These are phyloP conservation scores for Orchestia grillus DNA, from an alignment of 1,140 invertebrate species.

Conservation along the genomic window DNA sequence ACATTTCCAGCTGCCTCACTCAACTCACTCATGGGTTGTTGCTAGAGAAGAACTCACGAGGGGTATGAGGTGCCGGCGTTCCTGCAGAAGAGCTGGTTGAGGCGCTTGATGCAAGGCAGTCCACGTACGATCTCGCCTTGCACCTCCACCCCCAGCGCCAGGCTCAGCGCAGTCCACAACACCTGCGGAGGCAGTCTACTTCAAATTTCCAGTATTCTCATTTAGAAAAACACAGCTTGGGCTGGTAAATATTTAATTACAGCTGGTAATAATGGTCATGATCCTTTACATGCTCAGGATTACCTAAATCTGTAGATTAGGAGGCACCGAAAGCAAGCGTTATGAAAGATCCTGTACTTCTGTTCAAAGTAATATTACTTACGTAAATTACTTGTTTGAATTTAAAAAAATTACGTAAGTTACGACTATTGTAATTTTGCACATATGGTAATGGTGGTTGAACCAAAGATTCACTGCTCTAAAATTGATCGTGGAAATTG, in stretches of 20 bases:
- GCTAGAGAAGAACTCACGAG: slow-evolving; percentile 77
- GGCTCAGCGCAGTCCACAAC: slow-evolving; percentile 87
- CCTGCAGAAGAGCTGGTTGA: slow-evolving; percentile 91
- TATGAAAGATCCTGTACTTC: neutral
- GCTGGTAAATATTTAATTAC: no score
- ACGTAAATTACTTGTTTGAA: no score
- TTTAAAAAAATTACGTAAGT: no score
- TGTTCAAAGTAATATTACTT: neutral
- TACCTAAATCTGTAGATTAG: neutral
- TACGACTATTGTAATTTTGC: neutral
- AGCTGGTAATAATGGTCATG: no score
- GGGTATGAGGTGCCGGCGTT: slow-evolving; percentile 91
- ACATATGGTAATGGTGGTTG: neutral
- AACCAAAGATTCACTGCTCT: neutral
- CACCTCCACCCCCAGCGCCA: slow-evolving; percentile 86
- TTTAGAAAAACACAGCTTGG: no score
- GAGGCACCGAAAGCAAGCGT: neutral
- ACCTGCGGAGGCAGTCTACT: slow-evolving; percentile 76
- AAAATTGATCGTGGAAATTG: no score
- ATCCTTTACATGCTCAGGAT: neutral
- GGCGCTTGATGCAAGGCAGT: slow-evolving; percentile 87
- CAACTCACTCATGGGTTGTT: neutral
- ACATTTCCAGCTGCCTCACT: neutral
- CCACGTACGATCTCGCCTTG: slow-evolving; percentile 85
- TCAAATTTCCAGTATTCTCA: neutral